Evolutionary conservation across 2,888 invertebrate species (phyloP).

Genomic region (Acanthococcus lagerstroemiae): DNA sequence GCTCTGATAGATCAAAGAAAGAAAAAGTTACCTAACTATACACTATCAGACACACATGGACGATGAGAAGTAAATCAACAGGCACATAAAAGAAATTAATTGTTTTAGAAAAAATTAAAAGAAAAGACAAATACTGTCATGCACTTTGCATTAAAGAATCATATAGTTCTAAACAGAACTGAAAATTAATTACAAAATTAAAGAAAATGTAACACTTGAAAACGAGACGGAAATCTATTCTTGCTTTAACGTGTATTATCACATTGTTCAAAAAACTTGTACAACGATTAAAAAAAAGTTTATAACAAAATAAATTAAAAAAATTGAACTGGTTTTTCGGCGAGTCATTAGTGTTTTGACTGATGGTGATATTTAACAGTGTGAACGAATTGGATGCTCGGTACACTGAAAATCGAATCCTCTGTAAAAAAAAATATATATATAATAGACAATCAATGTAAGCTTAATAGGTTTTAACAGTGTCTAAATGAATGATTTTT

Average conservation of each 20-base stretch:
- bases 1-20: too few species aligned
- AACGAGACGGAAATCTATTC: not conserved
- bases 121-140: constrained; percentile 1
- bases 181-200: too few species aligned
- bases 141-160: not conserved
- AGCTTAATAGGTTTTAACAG: too few species aligned
- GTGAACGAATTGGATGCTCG: constrained; percentile 32
- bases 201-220: not conserved
- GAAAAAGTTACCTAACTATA: too few species aligned
- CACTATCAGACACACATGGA: too few species aligned
- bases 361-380: not conserved
- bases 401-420: constrained; percentile 35
- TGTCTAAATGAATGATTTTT: not conserved
- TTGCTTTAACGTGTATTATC: not conserved
- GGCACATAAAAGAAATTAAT: too few species aligned
- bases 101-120: too few species aligned
- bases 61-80: too few species aligned
- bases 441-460: too few species aligned
- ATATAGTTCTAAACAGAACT: too few species aligned
- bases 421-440: too few species aligned
- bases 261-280: not conserved
- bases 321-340: not conserved
- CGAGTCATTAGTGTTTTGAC: not conserved
- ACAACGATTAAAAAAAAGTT: not conserved
- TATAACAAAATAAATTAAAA: not conserved